Conservation (phyloP, 2,797 vertebrate species). For the Ispidina picta region DNA sequence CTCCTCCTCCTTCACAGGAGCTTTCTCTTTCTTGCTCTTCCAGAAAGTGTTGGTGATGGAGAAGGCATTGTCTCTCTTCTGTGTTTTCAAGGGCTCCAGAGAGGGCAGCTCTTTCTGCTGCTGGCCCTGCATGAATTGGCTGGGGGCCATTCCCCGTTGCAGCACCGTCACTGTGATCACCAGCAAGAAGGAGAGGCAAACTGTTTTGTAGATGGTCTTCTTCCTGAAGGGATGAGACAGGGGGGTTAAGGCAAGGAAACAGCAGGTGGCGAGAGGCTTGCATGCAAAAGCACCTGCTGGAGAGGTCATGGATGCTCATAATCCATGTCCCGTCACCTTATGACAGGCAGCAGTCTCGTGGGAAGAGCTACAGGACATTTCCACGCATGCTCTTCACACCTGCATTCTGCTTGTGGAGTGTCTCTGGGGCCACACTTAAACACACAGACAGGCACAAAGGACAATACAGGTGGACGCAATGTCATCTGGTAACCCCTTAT, state of each 20-base stretch:
- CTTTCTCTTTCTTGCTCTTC: conserved; percentile 73
- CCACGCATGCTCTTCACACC: not conserved
- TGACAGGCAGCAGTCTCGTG: not conserved
- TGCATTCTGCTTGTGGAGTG: accelerated
- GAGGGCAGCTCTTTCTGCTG: conserved; percentile 61
- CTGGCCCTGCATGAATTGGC: conserved; percentile 79
- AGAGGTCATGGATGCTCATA: not conserved
- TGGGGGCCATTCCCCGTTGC: conserved; percentile 81
- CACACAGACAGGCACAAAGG: not conserved
- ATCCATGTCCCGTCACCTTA: not conserved
- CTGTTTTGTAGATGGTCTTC: conserved; percentile 86
- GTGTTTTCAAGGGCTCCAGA: not conserved
- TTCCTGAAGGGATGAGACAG: conserved; percentile 75
- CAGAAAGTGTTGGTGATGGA: conserved; percentile 79
- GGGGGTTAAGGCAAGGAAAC: not conserved
- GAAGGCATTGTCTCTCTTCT: conserved; percentile 45
- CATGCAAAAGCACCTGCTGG: not conserved
- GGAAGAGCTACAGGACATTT: not conserved
- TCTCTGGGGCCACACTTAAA: not conserved
- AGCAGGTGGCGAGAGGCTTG: not conserved
- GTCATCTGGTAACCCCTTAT: not conserved
- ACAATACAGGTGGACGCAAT: not conserved
- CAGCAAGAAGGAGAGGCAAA: conserved; percentile 85
- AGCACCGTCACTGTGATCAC: conserved; percentile 83
- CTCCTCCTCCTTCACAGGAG: not conserved